Conservation (phyloP, 2,113 vertebrate genomes). For the Dolichotis patagonum region DNA sequence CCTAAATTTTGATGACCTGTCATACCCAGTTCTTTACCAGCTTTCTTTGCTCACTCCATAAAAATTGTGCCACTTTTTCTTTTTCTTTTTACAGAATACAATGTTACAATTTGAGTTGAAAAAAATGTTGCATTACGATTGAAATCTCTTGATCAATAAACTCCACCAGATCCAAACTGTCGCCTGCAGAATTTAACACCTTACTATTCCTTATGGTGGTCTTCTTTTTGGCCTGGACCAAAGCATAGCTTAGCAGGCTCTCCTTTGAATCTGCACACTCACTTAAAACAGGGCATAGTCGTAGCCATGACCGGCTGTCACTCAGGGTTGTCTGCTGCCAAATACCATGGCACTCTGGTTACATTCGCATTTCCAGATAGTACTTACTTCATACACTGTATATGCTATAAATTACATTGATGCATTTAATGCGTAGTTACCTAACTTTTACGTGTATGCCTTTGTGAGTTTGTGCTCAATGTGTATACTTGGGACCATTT, state of each 20-base stretch:
- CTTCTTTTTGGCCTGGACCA: not conserved
- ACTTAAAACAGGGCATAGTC: not conserved
- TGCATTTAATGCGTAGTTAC: not conserved
- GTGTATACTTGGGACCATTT: not conserved
- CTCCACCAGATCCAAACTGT: not conserved
- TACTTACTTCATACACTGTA: not conserved
- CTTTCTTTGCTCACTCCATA: not conserved
- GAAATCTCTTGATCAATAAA: not conserved
- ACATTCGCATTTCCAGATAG: not conserved
- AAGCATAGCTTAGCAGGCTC: not conserved
- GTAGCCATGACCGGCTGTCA: rapidly evolving
- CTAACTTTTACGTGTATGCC: not conserved
- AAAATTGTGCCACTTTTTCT: not conserved
- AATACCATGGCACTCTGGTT: not conserved
- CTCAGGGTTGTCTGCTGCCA: not conserved
- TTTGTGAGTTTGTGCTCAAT: not conserved
- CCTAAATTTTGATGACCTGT: not conserved
- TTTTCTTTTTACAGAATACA: not conserved
- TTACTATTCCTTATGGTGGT: rapidly evolving
- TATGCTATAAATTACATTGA: not conserved
- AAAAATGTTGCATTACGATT: not conserved
- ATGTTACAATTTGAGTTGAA: not conserved
- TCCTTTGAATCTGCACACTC: not conserved
- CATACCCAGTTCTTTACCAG: not conserved
- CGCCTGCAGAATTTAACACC: not conserved